phyloP scores from a whole-genome alignment of 2,888 invertebrate genomes.

The Napeogenes inachia region DNA sequence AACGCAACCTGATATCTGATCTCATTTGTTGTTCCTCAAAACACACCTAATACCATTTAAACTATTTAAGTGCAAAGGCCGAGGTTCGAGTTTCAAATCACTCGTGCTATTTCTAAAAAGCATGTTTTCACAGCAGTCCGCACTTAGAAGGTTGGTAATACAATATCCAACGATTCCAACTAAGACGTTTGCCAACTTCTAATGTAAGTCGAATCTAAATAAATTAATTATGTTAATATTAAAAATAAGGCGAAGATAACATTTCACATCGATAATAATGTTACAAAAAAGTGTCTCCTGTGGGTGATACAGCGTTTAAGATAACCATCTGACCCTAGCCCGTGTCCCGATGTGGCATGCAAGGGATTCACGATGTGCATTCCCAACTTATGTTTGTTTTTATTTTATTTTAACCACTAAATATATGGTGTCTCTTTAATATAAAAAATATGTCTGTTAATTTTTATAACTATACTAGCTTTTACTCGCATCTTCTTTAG shows the following conservation, averaged over 20 bases:
- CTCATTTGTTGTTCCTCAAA: conserved; percentile 62
- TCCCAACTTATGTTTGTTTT: conserved; percentile 48
- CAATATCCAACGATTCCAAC: conserved; percentile 45
- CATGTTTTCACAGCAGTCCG: conserved; percentile 71
- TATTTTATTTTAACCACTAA: conserved; percentile 51
- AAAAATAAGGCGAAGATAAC: conserved; percentile 50
- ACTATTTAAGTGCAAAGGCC: conserved; percentile 70
- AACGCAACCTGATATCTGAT: conserved; percentile 43
- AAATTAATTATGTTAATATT: conserved; percentile 14
- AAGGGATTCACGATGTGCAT: conserved; percentile 70
- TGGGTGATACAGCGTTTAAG: conserved; percentile 76
- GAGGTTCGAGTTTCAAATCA: conserved; percentile 55
- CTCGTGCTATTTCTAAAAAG: conserved; percentile 72
- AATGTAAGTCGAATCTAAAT: not conserved
- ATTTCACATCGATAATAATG: conserved; percentile 64
- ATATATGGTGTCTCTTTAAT: conserved; percentile 29
- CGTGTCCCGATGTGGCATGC: conserved; percentile 62
- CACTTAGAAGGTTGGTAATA: conserved; percentile 69
- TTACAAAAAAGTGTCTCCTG: conserved; percentile 74
- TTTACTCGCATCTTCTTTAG: too few species aligned
- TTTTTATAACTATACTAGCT: too few species aligned
- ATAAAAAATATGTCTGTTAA: conserved; percentile 11
- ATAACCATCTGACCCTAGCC: conserved; percentile 72
- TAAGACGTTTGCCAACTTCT: too few species aligned
- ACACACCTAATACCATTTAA: conserved; percentile 71